Percentiles rank a stretch among this genome's conserved stretches.
Conservation (phyloP, 2,113 vertebrate genomes). For the Laticauda colubrina region DNA sequence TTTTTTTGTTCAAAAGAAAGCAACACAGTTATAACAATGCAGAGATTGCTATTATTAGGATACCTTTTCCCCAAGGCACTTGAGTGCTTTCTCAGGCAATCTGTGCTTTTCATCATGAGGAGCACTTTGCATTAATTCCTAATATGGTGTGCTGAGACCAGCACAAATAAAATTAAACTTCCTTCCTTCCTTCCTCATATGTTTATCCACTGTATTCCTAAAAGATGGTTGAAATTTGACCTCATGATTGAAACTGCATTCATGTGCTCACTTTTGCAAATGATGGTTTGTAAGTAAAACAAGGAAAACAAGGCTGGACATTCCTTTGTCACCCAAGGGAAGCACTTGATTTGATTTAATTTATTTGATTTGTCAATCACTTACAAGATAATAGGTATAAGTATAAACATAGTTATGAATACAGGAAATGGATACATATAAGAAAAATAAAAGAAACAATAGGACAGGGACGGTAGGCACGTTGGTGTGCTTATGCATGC, state of each 20-base stretch:
- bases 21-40: neutral
- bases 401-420: too few species aligned
- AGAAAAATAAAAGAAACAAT: too few species aligned
- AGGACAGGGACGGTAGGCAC: too few species aligned
- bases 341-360: neutral
- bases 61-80: neutral
- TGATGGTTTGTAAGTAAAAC: neutral
- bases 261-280: neutral
- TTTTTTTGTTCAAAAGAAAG: neutral
- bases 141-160: slow-evolving; percentile 6
- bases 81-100: neutral
- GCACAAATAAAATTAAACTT: neutral
- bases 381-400: too few species aligned
- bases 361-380: too few species aligned
- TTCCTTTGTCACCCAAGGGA: neutral
- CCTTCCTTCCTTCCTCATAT: neutral
- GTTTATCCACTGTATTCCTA: neutral
- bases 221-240: neutral
- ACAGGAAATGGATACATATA: too few species aligned
- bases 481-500: too few species aligned
- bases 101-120: neutral
- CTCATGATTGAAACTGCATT: neutral
- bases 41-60: neutral
- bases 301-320: neutral
- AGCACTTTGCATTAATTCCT: slow-evolving; percentile 7